Evolutionary conservation across 2,888 invertebrate genomes (phyloP), one percentile per base, ranked within the genome.

Genomic region (Campoletis raptor): DNA sequence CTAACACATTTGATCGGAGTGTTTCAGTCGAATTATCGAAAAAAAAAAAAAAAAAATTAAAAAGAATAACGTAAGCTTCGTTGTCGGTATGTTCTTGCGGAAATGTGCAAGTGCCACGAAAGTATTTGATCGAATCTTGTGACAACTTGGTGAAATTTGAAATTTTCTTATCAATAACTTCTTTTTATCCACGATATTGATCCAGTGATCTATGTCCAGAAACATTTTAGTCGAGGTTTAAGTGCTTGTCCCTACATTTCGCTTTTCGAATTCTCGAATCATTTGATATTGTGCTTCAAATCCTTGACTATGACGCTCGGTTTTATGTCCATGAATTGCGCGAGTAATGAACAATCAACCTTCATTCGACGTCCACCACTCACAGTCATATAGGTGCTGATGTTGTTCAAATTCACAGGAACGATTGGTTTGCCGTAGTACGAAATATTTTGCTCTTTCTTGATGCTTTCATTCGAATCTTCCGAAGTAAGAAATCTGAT

Each of bases 371-470:
- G 94, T n/a, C 95, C 95, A 57, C 95, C 95, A 48, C 95, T 95
- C 74, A 96, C 94, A 0, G 95, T 95, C 94, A 96, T 95, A 0
- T 95, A 94, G 0, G 96, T 95, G 2, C 94, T 95, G 0, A 96
- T 94, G 9, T 95, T 93, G 0, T 92, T 91, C 67, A 95, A 93
- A 78, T 95, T 92, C 1, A 95, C 93, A 1, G 95, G 90, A 0
- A 94, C 90, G 0, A 90, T 90, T 0, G 95, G 95, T 81, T 92
- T 91, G 0, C 96, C 95, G 80, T 96, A 96, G 89, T 94, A 95
- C 0, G 96, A 95, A 88, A 86, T 42, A 0, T 37, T 57, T 21
- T 64, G 76, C 21, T 80, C 42, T 48, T 48, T 36, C n/a, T 74
- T 30, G 57, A 70, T 81, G 52, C 94, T 91, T 73, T 88, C 94